Evolutionary conservation across 2,113 vertebrate genomes (phyloP).

Genomic region (Stegostoma tigrinum): DNA sequence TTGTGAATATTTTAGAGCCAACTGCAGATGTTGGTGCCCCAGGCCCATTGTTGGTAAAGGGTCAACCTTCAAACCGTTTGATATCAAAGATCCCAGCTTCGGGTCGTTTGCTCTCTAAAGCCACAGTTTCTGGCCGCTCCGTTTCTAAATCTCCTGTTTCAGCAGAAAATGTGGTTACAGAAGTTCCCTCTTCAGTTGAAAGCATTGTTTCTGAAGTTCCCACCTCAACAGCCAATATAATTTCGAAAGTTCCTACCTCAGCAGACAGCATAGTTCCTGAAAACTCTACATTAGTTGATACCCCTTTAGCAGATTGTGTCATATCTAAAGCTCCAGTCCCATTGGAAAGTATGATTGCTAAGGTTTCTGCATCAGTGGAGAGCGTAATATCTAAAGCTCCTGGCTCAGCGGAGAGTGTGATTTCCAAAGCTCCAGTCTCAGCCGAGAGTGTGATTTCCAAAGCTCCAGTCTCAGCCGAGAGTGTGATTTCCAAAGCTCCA

Average conservation of each 20-base stretch:
- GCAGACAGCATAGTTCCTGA: background rate
- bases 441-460: conserved; percentile 8
- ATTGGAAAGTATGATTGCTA: background rate
- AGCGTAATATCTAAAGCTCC: conserved; percentile 5
- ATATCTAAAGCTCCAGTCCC: conserved; percentile 7
- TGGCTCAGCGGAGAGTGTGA: background rate
- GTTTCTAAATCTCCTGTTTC: conserved; percentile 21
- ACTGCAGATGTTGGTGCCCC: conserved; percentile 48
- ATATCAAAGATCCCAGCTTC: conserved; percentile 20
- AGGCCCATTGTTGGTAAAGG: conserved; percentile 41
- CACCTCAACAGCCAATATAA: background rate
- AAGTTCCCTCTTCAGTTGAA: background rate
- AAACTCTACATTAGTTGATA: background rate
- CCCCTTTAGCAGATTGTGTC: background rate
- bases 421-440: background rate
- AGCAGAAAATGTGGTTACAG: background rate
- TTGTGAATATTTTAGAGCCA: conserved; percentile 63
- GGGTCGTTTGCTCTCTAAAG: background rate
- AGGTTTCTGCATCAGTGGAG: background rate
- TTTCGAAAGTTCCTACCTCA: conserved; percentile 19
- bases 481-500: conserved; percentile 23
- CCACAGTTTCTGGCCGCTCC: background rate
- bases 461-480: background rate
- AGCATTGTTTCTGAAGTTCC: conserved; percentile 1
- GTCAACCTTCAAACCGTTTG: background rate